Conservation (phyloP, 2,797 vertebrate species). For the Masticophis lateralis region DNA sequence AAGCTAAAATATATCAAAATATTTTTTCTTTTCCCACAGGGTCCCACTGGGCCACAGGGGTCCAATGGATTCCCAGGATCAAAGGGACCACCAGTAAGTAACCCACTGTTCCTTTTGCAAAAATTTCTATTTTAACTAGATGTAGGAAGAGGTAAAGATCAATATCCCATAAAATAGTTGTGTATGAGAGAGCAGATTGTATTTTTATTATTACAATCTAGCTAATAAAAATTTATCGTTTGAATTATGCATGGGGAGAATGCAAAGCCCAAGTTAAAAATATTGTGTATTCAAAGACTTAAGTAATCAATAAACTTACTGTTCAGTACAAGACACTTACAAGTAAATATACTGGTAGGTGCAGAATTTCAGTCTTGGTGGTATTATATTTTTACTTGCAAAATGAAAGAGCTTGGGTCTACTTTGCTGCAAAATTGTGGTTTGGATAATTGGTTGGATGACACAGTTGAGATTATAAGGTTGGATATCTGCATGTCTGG, state of each 20-base stretch:
- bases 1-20: neutral
- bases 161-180: neutral
- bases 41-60: conserved; percentile 84
- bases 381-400: neutral
- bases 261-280: neutral
- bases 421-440: neutral
- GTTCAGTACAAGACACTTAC: neutral
- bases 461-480: neutral
- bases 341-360: neutral
- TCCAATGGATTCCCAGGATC: conserved; percentile 81
- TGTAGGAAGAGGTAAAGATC: neutral
- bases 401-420: neutral
- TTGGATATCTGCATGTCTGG: neutral
- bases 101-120: neutral
- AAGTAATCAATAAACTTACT: neutral
- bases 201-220: neutral
- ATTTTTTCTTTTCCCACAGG: conserved; percentile 68
- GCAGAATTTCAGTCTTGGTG: neutral
- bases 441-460: neutral
- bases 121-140: neutral
- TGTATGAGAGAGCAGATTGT: neutral
- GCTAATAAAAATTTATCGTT: neutral
- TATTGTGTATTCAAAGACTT: neutral
- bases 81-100: conserved; percentile 88
- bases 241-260: neutral